phyloP scores from a whole-genome alignment of 2,888 invertebrate species.

The Aelia acuminata region DNA sequence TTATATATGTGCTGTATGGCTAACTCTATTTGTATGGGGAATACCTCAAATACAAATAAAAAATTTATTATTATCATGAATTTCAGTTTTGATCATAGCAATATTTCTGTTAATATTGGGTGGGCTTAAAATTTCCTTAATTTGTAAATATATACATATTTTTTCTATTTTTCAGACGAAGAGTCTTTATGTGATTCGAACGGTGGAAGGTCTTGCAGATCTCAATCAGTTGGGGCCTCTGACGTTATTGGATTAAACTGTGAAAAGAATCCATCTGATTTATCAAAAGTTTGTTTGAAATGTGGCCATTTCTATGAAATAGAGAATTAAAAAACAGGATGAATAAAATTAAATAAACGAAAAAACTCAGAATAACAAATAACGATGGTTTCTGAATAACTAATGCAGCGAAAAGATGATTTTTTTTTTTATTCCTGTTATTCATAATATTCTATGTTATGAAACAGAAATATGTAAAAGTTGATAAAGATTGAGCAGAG shows the following conservation, averaged over 20 bases:
- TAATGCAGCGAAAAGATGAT: not conserved
- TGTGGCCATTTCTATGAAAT: conserved; percentile 63
- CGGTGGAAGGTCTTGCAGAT: conserved; percentile 60
- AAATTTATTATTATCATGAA: too few species aligned
- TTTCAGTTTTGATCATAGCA: too few species aligned
- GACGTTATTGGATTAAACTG: conserved; percentile 58
- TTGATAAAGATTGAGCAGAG: too few species aligned
- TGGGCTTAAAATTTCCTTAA: too few species aligned
- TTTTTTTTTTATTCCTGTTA: not conserved
- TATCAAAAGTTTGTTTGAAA: conserved; percentile 62
- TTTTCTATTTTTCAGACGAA: conserved; percentile 39
- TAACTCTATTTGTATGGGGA: too few species aligned
- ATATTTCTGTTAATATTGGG: too few species aligned
- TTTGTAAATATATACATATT: too few species aligned
- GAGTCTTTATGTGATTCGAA: conserved; percentile 7
- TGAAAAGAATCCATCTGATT: not conserved
- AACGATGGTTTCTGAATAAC: not conserved
- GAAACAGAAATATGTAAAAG: not conserved
- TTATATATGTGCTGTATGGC: too few species aligned
- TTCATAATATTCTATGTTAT: not conserved
- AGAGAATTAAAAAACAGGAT: not conserved
- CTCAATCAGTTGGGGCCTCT: conserved; percentile 62
- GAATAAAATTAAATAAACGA: not conserved
- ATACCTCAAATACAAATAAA: too few species aligned
- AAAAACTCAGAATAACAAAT: not conserved